Percentiles rank a stretch among this genome's conserved stretches.
These are phyloP conservation scores for Leptinotarsa haldemani DNA, from an alignment of 2,888 invertebrate species.

Conservation along the genomic window DNA sequence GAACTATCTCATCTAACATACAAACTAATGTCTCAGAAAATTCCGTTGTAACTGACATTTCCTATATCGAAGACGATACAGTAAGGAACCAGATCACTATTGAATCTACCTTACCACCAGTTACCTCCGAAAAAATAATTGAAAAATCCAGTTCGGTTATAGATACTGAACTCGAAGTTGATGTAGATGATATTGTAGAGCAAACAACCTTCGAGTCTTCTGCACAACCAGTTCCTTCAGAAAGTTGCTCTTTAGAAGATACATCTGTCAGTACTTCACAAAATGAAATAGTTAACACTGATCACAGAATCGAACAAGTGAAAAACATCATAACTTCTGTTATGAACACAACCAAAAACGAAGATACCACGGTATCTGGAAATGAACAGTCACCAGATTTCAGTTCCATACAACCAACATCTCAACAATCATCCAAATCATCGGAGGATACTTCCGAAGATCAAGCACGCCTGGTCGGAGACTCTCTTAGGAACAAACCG, in stretches of 20 bases:
- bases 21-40: not conserved
- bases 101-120: not conserved
- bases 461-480: not conserved
- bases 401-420: not conserved
- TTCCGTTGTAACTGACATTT: not conserved
- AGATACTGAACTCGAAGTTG: not conserved
- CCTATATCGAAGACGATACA: not conserved
- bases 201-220: not conserved
- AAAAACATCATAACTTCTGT: slow-evolving; percentile 29
- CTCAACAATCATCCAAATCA: not conserved
- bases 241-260: not conserved
- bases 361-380: slow-evolving; percentile 22
- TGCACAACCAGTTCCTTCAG: not conserved
- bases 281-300: not conserved
- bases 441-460: not conserved
- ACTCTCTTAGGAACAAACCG: slow-evolving; percentile 22
- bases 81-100: not conserved
- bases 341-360: slow-evolving; percentile 36
- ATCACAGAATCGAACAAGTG: slow-evolving; percentile 23
- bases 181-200: not conserved
- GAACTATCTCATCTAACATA: not conserved
- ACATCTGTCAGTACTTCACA: not conserved
- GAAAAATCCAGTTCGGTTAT: too few relatives aligned
- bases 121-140: not conserved
- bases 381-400: slow-evolving; percentile 13